Conservation (phyloP, 2,797 vertebrate species). For the Sandelia bainsii region DNA sequence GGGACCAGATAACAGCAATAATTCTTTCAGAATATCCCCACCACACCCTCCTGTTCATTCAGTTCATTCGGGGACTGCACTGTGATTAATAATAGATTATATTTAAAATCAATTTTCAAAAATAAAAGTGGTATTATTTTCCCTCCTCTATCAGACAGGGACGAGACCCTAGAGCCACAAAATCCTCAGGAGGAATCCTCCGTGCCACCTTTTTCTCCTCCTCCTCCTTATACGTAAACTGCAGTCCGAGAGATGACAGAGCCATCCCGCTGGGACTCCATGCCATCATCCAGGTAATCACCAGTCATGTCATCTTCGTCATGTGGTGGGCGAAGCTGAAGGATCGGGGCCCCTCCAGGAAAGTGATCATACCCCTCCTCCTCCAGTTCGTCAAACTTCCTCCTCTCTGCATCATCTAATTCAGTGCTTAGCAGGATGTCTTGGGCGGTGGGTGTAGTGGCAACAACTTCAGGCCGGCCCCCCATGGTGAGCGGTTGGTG, state of each 20-base stretch:
- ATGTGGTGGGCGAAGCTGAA: slow-evolving; percentile 81
- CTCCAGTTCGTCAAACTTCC: slow-evolving; percentile 88
- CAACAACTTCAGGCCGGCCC: slow-evolving; percentile 69
- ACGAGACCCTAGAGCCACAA: slow-evolving; percentile 49
- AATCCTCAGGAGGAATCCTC: slow-evolving; percentile 67
- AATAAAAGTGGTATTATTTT: slow-evolving; percentile 76
- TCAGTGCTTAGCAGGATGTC: slow-evolving; percentile 85
- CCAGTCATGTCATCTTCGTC: slow-evolving; percentile 75
- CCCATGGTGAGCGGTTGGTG: slow-evolving; percentile 79
- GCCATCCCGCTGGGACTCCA: slow-evolving; percentile 93
- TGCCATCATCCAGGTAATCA: slow-evolving; percentile 86
- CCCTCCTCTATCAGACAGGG: slow-evolving; percentile 48
- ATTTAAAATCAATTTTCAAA: slow-evolving; percentile 75
- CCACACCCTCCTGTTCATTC: slow-evolving; percentile 45
- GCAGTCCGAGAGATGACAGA: slow-evolving; percentile 92
- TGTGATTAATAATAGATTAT: slow-evolving; percentile 69
- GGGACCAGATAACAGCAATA: slow-evolving; percentile 39
- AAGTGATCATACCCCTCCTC: slow-evolving; percentile 87
- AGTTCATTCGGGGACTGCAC: slow-evolving; percentile 58
- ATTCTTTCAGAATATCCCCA: slow-evolving; percentile 40
- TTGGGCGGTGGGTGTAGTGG: slow-evolving; percentile 80
- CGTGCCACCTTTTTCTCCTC: slow-evolving; percentile 40
- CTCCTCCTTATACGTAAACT: slow-evolving; percentile 84
- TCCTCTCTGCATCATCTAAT: slow-evolving; percentile 84
- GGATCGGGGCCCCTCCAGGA: slow-evolving; percentile 82